Base-by-base conservation (phyloP, 2,888 invertebrate species). In the Spodoptera exigua region DNA sequence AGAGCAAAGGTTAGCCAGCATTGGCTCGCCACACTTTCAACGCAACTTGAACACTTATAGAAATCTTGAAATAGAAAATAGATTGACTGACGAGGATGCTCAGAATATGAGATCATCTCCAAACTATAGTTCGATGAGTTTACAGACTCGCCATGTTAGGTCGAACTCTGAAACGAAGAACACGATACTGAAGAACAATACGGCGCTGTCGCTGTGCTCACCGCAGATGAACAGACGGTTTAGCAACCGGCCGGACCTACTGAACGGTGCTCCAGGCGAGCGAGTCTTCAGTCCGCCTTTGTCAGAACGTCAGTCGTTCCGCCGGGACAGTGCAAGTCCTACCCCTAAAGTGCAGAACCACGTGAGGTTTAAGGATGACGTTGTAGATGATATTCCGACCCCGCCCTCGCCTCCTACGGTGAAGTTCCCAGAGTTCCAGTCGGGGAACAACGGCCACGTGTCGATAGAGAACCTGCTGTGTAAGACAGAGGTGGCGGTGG, bases 401-500 rank as follows among this genome's bases (percentile, higher is more conserved):
- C 94, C 94, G 0, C 94, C 94, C 0, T 91, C 93, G 10, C 94
- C 94, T 2, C 94, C 94, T 0, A 84, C 90, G 12, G 85, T 90
- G 46, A 89, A 89, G 74, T 91, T 92, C 47, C 89, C 92, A 0
- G 91, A 91, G 59, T 82, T 90, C 12, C 82, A 80, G 53, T 63
- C 84, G 0, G 92, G 94, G n/a, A 95, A 94, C 75, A 95, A 95
- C 61, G 95, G 95, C 0, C 94, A 95, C 57, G 91, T 95, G 12
- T 95, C 95, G 32, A 92, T 95, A 60, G 96, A 96, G 81, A 95
- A 95, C 55, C 86, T 96, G 51, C 85, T 96, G 65, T 95, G 95
- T 63, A 96, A 96, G 87, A 96, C 96, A 0, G 96, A 96, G 80
- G 95, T 95, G 44, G 96, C 96, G 1, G 96, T 96, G 87, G 95